A percentile compares a stretch with the other conserved stretches of the same genome.
These are phyloP conservation scores for Dolichopus griseipennis DNA, from an alignment of 2,888 invertebrate genomes.

Conservation along the genomic window DNA sequence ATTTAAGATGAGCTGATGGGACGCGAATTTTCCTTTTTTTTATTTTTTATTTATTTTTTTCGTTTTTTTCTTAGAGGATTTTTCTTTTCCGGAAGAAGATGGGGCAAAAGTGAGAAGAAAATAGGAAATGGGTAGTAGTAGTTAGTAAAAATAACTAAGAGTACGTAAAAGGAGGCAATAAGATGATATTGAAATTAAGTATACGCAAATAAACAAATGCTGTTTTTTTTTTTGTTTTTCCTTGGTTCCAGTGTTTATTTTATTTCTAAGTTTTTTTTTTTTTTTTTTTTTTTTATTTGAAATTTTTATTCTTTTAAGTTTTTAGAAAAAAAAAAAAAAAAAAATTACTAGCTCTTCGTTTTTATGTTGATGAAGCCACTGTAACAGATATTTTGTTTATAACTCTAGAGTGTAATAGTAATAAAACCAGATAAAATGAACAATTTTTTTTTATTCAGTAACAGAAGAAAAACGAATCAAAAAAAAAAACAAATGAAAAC, in stretches of 20 bases:
- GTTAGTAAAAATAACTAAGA: too few relatives aligned
- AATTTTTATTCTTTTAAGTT: background rate
- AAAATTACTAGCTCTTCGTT: background rate
- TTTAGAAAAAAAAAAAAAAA: background rate
- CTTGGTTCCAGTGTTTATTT: too few relatives aligned
- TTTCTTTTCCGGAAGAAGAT: background rate
- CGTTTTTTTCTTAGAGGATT: background rate
- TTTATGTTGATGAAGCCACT: slow-evolving; percentile 6
- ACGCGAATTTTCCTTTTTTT: background rate
- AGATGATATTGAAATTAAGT: too few relatives aligned
- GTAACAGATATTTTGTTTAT: background rate
- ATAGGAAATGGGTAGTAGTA: background rate
- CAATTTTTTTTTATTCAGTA: background rate
- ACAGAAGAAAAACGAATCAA: background rate
- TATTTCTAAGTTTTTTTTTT: background rate
- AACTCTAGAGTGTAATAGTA: slow-evolving; percentile 1
- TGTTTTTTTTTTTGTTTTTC: too few relatives aligned
- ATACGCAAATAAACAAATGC: background rate
- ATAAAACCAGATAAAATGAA: slow-evolving; percentile 6
- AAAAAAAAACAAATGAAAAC: background rate
- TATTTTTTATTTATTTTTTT: background rate
- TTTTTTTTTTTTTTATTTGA: background rate
- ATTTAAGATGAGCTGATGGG: slow-evolving; percentile 6
- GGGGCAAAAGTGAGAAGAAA: background rate
- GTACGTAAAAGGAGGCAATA: too few relatives aligned